These are phyloP conservation scores for Ostrea denselamellosa DNA, from an alignment of 1,140 invertebrate genomes.

Conservation along the genomic window DNA sequence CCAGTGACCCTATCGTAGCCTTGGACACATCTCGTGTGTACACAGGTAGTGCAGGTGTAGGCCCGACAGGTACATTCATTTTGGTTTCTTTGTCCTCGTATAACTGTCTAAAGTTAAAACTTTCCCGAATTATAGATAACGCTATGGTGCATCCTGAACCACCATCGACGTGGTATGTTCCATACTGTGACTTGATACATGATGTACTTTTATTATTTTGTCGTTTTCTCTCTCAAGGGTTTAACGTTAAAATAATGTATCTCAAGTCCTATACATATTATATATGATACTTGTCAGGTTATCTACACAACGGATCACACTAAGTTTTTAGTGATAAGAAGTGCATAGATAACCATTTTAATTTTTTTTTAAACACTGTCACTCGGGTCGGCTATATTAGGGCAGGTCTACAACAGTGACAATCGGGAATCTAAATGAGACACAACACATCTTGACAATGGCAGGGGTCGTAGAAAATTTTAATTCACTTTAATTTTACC, in stretches of 20 bases:
- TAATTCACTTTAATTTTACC: constrained; percentile 28
- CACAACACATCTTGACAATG: constrained; percentile 32
- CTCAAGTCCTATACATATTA: neutral
- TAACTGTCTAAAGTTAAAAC: too few relatives aligned
- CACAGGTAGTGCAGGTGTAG: constrained; percentile 23
- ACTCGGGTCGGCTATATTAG: neutral
- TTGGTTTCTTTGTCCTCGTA: neutral
- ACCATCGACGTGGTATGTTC: neutral
- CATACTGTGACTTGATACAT: neutral
- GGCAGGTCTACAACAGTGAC: neutral
- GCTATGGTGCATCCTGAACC: too few relatives aligned
- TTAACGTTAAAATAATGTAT: neutral
- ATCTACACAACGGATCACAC: neutral
- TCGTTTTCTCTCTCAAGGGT: neutral
- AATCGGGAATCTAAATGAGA: neutral
- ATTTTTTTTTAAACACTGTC: neutral
- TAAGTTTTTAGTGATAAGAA: neutral
- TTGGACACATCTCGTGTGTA: constrained; percentile 12
- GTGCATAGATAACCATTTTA: constrained; percentile 1
- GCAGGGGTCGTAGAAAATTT: constrained; percentile 24
- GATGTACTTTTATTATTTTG: neutral
- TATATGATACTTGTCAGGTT: neutral
- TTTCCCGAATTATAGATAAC: too few relatives aligned
- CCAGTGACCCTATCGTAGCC: neutral
- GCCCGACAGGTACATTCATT: neutral